Base-by-base conservation (phyloP, 35 echinoderm and acorn worm species). In the Heliocidaris erythrogramma region DNA sequence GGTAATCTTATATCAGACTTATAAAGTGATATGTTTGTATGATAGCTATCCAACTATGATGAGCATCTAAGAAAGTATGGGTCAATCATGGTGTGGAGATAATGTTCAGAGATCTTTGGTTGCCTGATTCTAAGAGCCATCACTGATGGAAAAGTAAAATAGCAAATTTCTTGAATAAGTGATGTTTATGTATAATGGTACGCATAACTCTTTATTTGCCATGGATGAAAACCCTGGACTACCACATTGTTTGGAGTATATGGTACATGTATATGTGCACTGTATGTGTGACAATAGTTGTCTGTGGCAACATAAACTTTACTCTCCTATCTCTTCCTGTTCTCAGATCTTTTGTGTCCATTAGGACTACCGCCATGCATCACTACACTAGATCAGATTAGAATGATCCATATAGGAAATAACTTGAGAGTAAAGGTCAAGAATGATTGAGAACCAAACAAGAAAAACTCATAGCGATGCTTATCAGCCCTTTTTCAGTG, bases 61-160 rank as follows among this genome's bases (percentile, higher is more conserved):
- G 98, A 99, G 88, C 97, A 96, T 97, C 90, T 99, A 85, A 86
- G 98, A 48, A 97, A 97, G 88, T 99, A 99, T 88, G 98, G 98
- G 31, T 99, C 98, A 48, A 97, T 99, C 85, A 99, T 95, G 7
- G 96, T 99, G 11, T 97, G 98, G 98, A 96, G 98, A 90, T 99
- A 99, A 90, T 99, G 98, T 71, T 97, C 98, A 60, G 98, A 99
- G 86, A 99, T 99, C 86, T 99, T 99, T 95, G 98, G 97, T 94
- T 99, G 97, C 86, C 92, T 99, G 16, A 99, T 96, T 90, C 94
- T 99, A 65, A 97, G 96, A 60, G 98, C 98, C 27, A 99, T 99
- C 88, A 99, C 97, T 30, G 98, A 99, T 91, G 98, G 98, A 69
- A 99, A 96, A 96, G 96, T 97, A 94, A 85, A 95, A 42, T 42